Percentiles rank a stretch among this genome's conserved stretches.
Conservation (phyloP, 2,797 vertebrate species). For the Phoeniculus purpureus region DNA sequence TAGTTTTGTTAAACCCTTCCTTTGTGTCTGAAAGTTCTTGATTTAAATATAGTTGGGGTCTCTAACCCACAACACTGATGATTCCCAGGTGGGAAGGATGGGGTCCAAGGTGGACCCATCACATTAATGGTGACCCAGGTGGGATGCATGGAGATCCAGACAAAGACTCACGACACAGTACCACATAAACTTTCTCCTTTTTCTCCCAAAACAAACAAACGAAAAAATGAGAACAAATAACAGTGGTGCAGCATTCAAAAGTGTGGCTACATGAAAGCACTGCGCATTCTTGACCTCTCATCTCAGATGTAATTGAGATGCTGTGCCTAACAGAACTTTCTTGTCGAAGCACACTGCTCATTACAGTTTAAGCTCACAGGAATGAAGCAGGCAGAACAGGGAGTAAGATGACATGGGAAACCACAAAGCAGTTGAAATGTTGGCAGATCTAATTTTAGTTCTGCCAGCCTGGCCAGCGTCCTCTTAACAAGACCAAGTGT, state of each 20-base stretch:
- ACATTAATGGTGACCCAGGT: too few species aligned
- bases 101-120: too few species aligned
- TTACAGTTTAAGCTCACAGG: not conserved
- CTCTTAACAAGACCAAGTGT: not conserved
- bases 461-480: not conserved
- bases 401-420: not conserved
- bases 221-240: not conserved
- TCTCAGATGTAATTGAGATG: not conserved
- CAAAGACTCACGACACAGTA: not conserved
- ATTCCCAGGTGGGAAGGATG: too few species aligned
- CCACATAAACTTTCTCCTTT: not conserved
- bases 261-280: fast-evolving
- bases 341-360: not conserved
- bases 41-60: too few species aligned
- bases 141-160: too few species aligned
- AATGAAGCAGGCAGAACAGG: not conserved
- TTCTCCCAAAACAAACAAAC: not conserved
- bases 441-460: not conserved
- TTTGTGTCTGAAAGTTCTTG: too few species aligned
- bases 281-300: not conserved
- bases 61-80: too few species aligned
- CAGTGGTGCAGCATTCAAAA: not conserved
- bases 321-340: not conserved
- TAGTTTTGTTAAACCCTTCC: too few species aligned
- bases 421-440: not conserved